phyloP scores from a whole-genome alignment of 2,797 vertebrate species.

The Alca torda region DNA sequence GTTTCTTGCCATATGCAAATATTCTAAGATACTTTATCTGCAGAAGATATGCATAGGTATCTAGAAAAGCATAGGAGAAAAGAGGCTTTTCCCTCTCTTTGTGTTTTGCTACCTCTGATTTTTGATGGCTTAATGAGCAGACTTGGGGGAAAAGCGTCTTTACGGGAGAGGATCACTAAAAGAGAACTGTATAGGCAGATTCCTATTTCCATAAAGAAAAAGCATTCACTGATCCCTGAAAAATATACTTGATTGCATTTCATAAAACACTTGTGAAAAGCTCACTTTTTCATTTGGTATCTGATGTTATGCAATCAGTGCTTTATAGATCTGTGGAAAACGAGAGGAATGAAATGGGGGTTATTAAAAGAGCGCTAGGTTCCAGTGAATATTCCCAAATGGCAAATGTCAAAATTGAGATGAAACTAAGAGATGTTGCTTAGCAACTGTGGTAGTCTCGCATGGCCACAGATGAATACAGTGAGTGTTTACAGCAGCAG shows the following conservation, averaged over 20 bases:
- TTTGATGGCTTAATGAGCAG: not conserved
- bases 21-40: not conserved
- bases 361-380: constrained; percentile 11
- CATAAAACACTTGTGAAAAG: constrained; percentile 2
- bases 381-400: constrained; percentile 50
- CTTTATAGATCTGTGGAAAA: not conserved
- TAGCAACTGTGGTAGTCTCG: constrained; percentile 68
- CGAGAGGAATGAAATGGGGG: not conserved
- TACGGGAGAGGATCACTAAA: not conserved
- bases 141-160: not conserved
- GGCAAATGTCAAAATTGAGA: constrained; percentile 50
- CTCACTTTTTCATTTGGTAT: not conserved
- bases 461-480: constrained; percentile 46
- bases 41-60: not conserved
- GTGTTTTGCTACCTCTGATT: not conserved
- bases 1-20: not conserved
- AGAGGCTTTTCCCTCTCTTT: not conserved
- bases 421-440: constrained; percentile 58
- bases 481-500: constrained; percentile 1
- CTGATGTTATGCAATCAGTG: not conserved
- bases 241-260: not conserved
- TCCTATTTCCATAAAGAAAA: not conserved
- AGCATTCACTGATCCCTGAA: not conserved
- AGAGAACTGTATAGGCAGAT: not conserved
- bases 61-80: not conserved